Base-by-base conservation (phyloP, 2,113 vertebrate genomes). In the Phaethornis superciliosus region DNA sequence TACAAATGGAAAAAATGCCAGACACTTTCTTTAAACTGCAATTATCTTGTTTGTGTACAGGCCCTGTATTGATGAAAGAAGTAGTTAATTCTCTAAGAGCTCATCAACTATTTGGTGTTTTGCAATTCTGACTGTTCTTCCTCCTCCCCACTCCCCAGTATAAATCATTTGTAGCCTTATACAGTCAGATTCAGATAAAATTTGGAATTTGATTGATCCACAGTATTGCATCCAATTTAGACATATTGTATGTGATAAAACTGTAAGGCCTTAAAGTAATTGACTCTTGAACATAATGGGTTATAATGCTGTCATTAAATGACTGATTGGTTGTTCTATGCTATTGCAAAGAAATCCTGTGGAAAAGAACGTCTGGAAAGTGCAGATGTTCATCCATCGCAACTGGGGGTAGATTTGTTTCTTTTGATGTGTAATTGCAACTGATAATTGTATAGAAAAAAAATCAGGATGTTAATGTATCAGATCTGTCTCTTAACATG, bases 341-440 rank as follows among this genome's bases (percentile, higher is more conserved):
- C 81, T 95, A 59, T 94, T 91, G 93, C 95, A 96, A 95, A 96
- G 82, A 95, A 95, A 96, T 89, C 52, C 68, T 55, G 47, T 90
- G 82, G 68, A 95, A 97, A 85, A 90, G 87, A 97, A 91, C 17
- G 91, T 93, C 89, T 95, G 89, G 71, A 58, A 96, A 95, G 76
- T 95, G 93, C 93, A 97, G 94, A 95, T 96, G 91, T 96, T 95
- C 95, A 95, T 93, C 79, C 72, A 75, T 96, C 94, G 0, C 94
- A 95, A 95, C 88, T 93, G 90, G 94, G 94, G 94, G 88, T 95
- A 95, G 92, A 94, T 95, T 96, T 95, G 93, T 96, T 95, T 96
- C 95, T 96, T 96, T 95, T 96, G 85, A 94, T 96, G 64, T 96
- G 96, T 96, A 96, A 96, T 96, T 96, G 92, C 94, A 93, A 95